A percentile compares a stretch with the other conserved stretches of the same genome.
These are phyloP conservation scores for Xenops minutus DNA, from an alignment of 2,797 vertebrate species.

Conservation along the genomic window DNA sequence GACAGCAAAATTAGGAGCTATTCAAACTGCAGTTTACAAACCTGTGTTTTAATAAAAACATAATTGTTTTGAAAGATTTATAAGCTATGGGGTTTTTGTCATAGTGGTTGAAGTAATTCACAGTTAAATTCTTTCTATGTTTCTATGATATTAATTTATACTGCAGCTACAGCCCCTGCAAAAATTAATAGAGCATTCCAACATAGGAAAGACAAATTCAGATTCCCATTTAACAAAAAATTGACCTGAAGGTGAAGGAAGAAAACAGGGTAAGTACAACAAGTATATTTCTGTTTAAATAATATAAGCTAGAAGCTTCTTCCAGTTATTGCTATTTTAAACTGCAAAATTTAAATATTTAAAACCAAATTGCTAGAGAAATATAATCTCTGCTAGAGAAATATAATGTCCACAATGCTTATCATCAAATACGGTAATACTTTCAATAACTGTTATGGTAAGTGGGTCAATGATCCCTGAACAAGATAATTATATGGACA, in stretches of 20 bases:
- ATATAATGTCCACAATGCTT: background rate
- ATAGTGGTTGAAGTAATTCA: background rate
- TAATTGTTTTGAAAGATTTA: background rate
- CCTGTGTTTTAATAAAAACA: background rate
- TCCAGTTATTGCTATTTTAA: background rate
- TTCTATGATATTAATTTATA: background rate
- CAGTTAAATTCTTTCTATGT: background rate
- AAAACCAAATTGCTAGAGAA: background rate
- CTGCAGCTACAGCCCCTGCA: background rate
- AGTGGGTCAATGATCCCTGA: conserved; percentile 3
- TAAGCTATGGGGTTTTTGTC: background rate
- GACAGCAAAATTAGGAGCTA: background rate
- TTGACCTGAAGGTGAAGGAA: background rate
- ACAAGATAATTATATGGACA: conserved; percentile 16
- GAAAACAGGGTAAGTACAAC: background rate
- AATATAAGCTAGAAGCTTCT: background rate
- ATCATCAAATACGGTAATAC: background rate
- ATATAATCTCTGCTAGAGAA: background rate
- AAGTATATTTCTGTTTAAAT: background rate
- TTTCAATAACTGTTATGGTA: background rate
- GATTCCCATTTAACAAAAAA: background rate
- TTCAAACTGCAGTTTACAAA: background rate
- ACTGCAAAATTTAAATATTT: background rate
- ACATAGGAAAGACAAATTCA: background rate
- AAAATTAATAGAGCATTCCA: background rate